Evolutionary conservation across 2,888 invertebrate genomes (phyloP), one percentile per base, ranked within the genome.

Genomic region (Charanyca ferruginea): DNA sequence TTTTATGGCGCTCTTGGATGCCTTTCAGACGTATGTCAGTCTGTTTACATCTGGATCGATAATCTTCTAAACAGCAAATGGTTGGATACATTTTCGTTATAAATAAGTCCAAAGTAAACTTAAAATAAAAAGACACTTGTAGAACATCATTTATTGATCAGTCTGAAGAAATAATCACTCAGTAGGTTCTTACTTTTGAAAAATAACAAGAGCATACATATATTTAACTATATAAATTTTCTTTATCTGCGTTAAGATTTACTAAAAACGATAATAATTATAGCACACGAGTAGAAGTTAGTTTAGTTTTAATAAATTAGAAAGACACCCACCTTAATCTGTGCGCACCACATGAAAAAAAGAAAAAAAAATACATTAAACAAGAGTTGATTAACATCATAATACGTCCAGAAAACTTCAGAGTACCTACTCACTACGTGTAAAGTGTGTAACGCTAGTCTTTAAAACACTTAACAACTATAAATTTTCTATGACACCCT

Each of bases 311-410:
- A 41, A 22, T 22, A 28, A 68, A 48, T 25, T n/a, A 13, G n/a
- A 22, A 22, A 11, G 3, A 5, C 20, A 55, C 73, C 1, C 65
- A 73, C 73, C 73, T 73, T 71, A 73, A 71, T 77, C 73, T 73
- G 73, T 44, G 38, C 4, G 32, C 73, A 35, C 54, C 73, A 73
- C 73, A 73, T 73, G 73, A 13, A 72, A 76, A 54, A 75, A 55
- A 25, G 9, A 60, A 59, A 68, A 3, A 59, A 13, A 58, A 2
- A 1, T n/a, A n/a, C n/a, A 28, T 25, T 32, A 6, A 20, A 16
- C 38, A 38, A 11, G 11, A 11, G 13, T 22, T 7, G 9, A 13
- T 16, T 7, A 62, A 16, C 16, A 35, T 2, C 38, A 16, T 16
- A 38, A 16, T 38, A 16, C 4, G 38, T 38, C 16, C 3, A 11